Evolutionary conservation across 2,797 vertebrate genomes (phyloP), one percentile per base, ranked within the genome.

Genomic region (Melanogrammus aeglefinus): DNA sequence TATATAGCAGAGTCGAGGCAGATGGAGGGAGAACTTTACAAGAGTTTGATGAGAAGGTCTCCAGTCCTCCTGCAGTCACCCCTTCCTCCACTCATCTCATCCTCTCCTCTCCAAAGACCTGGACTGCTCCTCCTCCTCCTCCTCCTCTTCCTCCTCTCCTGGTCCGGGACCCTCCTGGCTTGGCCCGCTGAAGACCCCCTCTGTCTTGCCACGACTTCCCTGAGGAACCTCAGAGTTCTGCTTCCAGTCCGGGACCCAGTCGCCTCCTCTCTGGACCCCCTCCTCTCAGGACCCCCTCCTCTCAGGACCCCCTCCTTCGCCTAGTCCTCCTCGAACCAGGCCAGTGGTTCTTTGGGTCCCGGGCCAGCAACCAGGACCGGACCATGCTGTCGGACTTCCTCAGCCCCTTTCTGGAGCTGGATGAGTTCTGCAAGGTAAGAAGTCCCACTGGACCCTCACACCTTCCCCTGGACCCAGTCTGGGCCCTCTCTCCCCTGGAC

Each of bases 381-480:
- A 92, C 44, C 86, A 96, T 96, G 95, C 94, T 94, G 66, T 94
- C 94, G 0, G 90, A 93, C 79, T 93, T 94, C 35, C 90, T 94
- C 0, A 93, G 92, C 0, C 94, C 95, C 6, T 96, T 96, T 74
- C 82, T 92, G 66, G 95, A 95, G 79, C 83, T 95, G 88, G 94
- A 95, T 12, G 92, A 94, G 80, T 94, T 95, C 82, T 93, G 92
- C 89, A 94, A 93, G 94, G 95, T 95, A 77, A 93, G 92, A 74
- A 24, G n/a, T 12, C 27, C 24, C 24, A 6, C 33, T 8, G 16
- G 8, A 10, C 7, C 10, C 18, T 10, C 66, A 24, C 7, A 1
- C 18, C 1, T 27, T 70, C 66, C 66, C 1, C 27, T 70, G 51
- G 36, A 38, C 36, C 36, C 36, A 8, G 36, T 7, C 36, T 38